Evolutionary conservation across 2,888 invertebrate genomes (phyloP), one percentile per base, ranked within the genome.

Genomic region (Xestia ashworthii): DNA sequence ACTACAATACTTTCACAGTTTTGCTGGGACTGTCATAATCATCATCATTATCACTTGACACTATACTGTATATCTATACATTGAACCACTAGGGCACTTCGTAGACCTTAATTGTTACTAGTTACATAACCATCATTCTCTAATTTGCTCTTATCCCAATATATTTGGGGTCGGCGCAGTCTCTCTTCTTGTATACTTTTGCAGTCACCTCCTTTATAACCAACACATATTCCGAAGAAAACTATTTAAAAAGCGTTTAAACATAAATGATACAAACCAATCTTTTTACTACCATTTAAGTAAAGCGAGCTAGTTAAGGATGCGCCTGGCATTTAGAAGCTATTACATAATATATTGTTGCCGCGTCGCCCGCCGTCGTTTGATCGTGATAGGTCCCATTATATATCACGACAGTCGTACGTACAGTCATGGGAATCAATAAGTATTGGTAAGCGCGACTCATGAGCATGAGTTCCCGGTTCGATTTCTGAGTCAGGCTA

Each of bases 321-420:
- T 86, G 87, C 78, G 76, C 76, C 12, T 85, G 81, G 46, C 89
- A 84, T 89, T 89, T 89, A 25, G 38, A 80, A 71, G 46, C 87
- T 81, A 87, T 89, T 84, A 89, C 88, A 88, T 87, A 89, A 86
- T 86, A 89, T 88, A 75, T 71, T 78, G 78, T 77, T 74, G 75
- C 76, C 46, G 81, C 78, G 77, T 82, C 75, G 66, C 60, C 79
- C 75, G 66, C 60, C 79, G 83, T 82, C 74, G 58, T 71, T 67
- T 55, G 77, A 73, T 89, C 90, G 90, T 90, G 90, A 90, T 90
- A 90, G 90, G 90, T 90, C 80, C 64, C 58, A 62, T 77, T 76
- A 80, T 80, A 22, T 53, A 66, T 76, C 88, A 88, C 89, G 88
- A 81, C 68, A 67, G n/a, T 8, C 14, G 81, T 84, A 87, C 14